phyloP scores from a whole-genome alignment of 2,888 invertebrate species.

The Acleris sparsana region DNA sequence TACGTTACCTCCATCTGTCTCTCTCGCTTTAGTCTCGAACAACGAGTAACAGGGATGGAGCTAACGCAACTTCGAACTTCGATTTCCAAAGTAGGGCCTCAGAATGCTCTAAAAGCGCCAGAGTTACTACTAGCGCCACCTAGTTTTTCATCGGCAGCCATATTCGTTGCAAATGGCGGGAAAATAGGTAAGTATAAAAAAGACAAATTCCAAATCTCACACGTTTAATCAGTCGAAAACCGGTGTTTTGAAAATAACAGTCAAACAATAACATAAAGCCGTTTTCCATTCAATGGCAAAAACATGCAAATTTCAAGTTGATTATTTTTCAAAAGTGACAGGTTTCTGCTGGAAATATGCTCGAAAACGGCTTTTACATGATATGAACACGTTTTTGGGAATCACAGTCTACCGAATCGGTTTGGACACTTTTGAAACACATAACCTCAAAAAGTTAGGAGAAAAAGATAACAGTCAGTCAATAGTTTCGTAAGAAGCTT shows the following conservation, averaged over 20 bases:
- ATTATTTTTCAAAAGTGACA: too few relatives aligned
- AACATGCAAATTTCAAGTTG: neutral
- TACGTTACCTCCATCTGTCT: too few relatives aligned
- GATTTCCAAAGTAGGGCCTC: too few relatives aligned
- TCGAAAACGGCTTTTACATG: conserved; percentile 40
- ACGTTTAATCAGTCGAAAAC: conserved; percentile 67
- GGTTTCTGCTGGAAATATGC: neutral
- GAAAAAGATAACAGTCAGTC: conserved; percentile 22
- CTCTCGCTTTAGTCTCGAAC: too few relatives aligned
- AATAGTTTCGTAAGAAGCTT: conserved; percentile 11
- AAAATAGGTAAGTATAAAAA: conserved; percentile 42
- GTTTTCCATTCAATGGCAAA: conserved; percentile 9
- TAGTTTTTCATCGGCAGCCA: too few relatives aligned
- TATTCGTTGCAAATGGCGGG: neutral
- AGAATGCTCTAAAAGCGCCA: too few relatives aligned
- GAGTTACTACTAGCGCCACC: too few relatives aligned
- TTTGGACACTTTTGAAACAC: conserved; percentile 42
- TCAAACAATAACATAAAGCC: conserved; percentile 44
- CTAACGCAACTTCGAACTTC: too few relatives aligned
- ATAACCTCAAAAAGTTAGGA: conserved; percentile 2
- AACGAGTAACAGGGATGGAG: too few relatives aligned
- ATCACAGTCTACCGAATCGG: conserved; percentile 58
- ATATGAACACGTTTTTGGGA: conserved; percentile 61
- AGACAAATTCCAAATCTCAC: conserved; percentile 56
- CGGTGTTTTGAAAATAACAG: conserved; percentile 54